Base-by-base conservation (phyloP, 2,888 invertebrate species). In the Eupelmus urozonus region DNA sequence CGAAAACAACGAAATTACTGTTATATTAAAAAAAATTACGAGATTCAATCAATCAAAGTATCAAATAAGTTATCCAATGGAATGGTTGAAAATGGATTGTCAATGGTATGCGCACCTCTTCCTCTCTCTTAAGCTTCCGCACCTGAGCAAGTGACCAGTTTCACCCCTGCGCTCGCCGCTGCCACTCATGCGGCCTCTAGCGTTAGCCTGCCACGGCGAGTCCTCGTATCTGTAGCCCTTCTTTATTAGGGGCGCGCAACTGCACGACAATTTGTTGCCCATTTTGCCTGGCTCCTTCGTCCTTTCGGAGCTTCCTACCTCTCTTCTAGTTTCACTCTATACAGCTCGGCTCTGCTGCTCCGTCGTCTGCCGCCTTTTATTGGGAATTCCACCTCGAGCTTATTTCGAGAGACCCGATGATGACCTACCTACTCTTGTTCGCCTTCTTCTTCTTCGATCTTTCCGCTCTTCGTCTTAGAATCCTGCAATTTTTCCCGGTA, bases 231-330 rank as follows among this genome's bases (percentile, higher is more conserved):
- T 95, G 92, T 98, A 98, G 90, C 96, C 96, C 93, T 97, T 98
- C 92, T 97, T 95, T 91, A 97, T 95, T 90, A 98, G 93, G 88
- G 98, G 98, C 88, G 97, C 98, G 92, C 98, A 98, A 88, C 97
- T 97, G 92, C 97, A 97, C 91, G 96, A 97, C 90, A 98, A 93
- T 93, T 98, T 98, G 93, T 98, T 98, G 92, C 98, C 98, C 98
- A 98, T 97, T 40, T 78, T 75, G 65, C 69, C 78, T 75, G 51
- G 25, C 67, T 34, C 67, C 55, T 71, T n/a, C 27, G 4, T 59
- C 59, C 40, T 63, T 55, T 40, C n/a, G n/a, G n/a, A n/a, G n/a
- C n/a, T n/a, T n/a, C n/a, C n/a, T n/a, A n/a, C n/a, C n/a, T n/a
- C n/a, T 59, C 16, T 57, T 53, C 60, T 40, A 29, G 66, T 49